Base-by-base conservation (phyloP, 2,888 invertebrate genomes). In the Stomorhina lunata region DNA sequence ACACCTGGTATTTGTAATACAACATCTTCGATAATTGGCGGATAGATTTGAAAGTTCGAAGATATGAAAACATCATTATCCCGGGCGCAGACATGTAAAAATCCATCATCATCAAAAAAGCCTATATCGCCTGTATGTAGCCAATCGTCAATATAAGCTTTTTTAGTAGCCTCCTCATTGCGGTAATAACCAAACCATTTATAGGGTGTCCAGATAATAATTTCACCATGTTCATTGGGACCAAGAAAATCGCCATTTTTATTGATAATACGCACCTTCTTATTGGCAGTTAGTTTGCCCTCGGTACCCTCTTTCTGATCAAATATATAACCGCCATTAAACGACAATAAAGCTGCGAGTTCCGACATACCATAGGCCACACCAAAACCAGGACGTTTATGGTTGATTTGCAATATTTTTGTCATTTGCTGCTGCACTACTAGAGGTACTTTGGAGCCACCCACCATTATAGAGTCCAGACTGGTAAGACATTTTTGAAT, bases 311-410 rank as follows among this genome's bases (percentile, higher is more conserved):
- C 71, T 5, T 59, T 50, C 20, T 79, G 59, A 61, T 57, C 32
- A 10, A 48, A 37, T 4, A 85, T 84, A 9, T 84, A 84, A 12
- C 85, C 85, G 40, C 85, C 73, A 34, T 89, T 89, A n/a, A 84
- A 65, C 2, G 85, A 57, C 75, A 66, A 80, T 71, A 55, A 78
- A 78, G 17, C 86, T 77, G 68, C 84, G 12, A 85, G 22, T 76
- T 90, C 90, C 0, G 87, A 87, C 50, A 89, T 85, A 0, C 90
- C 90, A 40, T 90, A 90, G n/a, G 86, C 82, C 57, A 88, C 86
- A 1, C 78, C 15, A 17, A 90, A 84, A 5, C 84, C 76, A 0
- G 86, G 17, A 2, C 34, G 34, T 15, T 61, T 29, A 0, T 17
- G 27, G 10, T 75, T 75, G 7, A 6, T 45, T 25, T 86, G 86